Base-by-base conservation (phyloP, 2,888 invertebrate species). In the Hesperia comma region DNA sequence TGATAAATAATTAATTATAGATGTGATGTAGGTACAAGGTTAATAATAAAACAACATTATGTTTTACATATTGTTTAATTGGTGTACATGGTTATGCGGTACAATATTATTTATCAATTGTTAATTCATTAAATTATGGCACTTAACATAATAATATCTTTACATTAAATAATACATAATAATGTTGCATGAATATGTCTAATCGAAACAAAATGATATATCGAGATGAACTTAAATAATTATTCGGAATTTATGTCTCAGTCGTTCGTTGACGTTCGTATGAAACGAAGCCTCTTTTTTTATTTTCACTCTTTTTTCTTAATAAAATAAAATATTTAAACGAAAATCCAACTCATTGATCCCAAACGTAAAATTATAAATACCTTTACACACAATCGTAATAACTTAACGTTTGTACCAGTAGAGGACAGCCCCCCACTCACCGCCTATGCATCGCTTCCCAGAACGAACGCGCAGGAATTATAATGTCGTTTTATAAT, bases 81-180 rank as follows among this genome's bases (percentile, higher is more conserved):
- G 90, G 91, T 92, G 91, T 92, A 92, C 88, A 92, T 90, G 90
- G 91, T 92, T 92, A 92, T 87, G 91, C 88, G 87, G 90, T 90
- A 90, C 83, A 89, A 88, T 89, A 88, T 86, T 89, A 89, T 82
- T 82, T 89, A 89, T 90, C 87, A 82, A 87, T 89, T 90, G 90
- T 92, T 92, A 92, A 89, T 89, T 92, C 86, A 87, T 92, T 89
- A 90, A 91, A 90, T 91, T 92, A 92, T 92, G 92, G 92, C 92
- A 92, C 92, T 92, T 89, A 92, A 92, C 82, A 86, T 79, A 91
- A 90, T 87, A 84, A 87, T 80, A 86, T 81, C 77, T 84, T 77
- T 81, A 80, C 86, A 86, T 80, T 85, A 80, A 86, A 86, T 80
- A 86, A 88, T 88, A 90, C 80, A 89, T 88, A 88, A 81, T 75